A percentile compares a stretch with the other conserved stretches of the same genome.
Conservation (phyloP, 2,888 invertebrate genomes). For the Chrysolina haemoptera region DNA sequence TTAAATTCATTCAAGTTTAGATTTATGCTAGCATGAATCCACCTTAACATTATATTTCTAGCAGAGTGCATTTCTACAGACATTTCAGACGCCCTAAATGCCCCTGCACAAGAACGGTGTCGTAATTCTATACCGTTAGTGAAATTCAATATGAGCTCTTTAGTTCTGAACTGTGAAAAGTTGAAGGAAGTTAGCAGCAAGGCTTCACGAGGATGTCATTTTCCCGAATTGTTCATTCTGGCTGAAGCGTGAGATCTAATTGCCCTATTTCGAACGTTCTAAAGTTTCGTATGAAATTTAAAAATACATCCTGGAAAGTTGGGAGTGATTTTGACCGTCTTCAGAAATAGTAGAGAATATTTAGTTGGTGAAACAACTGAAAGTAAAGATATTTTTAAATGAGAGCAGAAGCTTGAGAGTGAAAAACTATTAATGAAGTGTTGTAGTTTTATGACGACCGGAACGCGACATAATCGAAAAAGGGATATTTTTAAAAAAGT, state of each 20-base stretch:
- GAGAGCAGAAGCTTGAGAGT: too few species aligned
- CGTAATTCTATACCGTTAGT: constrained; percentile 38
- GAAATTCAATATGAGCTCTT: constrained; percentile 43
- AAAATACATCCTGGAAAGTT: background rate
- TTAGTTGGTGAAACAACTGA: too few species aligned
- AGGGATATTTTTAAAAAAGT: too few species aligned
- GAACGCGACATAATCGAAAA: too few species aligned
- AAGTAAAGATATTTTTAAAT: too few species aligned
- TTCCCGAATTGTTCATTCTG: constrained; percentile 26
- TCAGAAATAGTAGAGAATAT: too few species aligned
- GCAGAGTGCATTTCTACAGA: background rate
- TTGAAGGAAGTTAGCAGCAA: constrained; percentile 38
- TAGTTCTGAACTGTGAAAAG: constrained; percentile 39
- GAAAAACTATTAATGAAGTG: too few species aligned
- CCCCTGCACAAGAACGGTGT: constrained; percentile 2
- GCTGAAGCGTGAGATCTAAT: constrained; percentile 21
- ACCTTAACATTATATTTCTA: constrained; percentile 3
- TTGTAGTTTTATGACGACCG: too few species aligned
- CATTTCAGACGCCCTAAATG: constrained; percentile 25
- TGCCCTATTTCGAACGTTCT: constrained; percentile 4
- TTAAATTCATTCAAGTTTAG: too few species aligned
- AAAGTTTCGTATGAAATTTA: constrained; percentile 7
- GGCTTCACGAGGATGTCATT: constrained; percentile 32
- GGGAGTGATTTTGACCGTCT: background rate
- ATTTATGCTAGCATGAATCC: too few species aligned